A percentile compares a stretch with the other conserved stretches of the same genome.
These are phyloP conservation scores for Coecobrya sp. DNA, from an alignment of 2,888 invertebrate species.

Conservation along the genomic window DNA sequence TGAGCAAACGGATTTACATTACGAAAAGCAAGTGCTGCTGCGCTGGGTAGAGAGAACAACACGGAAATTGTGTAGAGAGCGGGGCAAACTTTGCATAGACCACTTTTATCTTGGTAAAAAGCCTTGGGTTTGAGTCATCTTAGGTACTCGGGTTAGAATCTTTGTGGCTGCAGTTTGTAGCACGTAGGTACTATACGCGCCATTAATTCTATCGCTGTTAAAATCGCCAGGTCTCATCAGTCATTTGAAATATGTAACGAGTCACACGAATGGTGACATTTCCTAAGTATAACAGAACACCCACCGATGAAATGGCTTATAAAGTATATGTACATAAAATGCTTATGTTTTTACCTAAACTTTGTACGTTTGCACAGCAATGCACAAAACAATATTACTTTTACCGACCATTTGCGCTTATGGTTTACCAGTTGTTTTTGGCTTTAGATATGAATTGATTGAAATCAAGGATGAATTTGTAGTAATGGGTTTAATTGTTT, in stretches of 20 bases:
- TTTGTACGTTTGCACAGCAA: no score
- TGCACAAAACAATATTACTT: no score
- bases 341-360: no score
- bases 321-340: no score
- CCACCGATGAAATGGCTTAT: no score
- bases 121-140: conserved; percentile 23
- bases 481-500: no score
- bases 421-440: no score
- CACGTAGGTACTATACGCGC: background rate
- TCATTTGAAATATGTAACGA: background rate
- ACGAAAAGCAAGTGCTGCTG: background rate
- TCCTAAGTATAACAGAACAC: background rate
- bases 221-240: background rate
- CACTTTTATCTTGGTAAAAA: background rate
- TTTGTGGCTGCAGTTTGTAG: background rate
- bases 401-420: no score
- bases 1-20: conserved; percentile 49
- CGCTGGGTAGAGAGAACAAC: conserved; percentile 41
- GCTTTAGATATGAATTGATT: no score
- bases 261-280: conserved; percentile 37
- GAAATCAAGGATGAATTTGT: no score
- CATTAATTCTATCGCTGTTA: background rate
- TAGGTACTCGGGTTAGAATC: background rate
- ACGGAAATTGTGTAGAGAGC: conserved; percentile 41
- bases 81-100: background rate